A percentile compares a stretch with the other conserved stretches of the same genome.
These are phyloP conservation scores for Nyctibius grandis DNA, from an alignment of 2,797 vertebrate genomes.

Conservation along the genomic window DNA sequence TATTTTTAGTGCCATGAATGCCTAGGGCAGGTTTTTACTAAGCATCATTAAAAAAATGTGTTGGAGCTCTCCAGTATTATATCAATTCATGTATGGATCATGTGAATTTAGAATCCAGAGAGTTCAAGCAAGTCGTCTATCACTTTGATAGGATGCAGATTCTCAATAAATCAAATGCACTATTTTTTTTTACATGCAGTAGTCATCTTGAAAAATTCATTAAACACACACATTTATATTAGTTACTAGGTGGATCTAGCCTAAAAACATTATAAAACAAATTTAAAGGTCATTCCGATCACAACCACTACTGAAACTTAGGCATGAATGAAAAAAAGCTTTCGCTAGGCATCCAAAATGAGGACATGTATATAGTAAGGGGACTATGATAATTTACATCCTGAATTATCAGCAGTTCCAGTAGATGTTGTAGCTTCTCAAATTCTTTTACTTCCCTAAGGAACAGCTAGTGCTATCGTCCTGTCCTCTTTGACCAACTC, in stretches of 20 bases:
- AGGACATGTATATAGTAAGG: background rate
- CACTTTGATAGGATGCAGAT: background rate
- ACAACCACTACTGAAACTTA: background rate
- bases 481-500: background rate
- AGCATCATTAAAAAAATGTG: background rate
- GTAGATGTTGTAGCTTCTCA: background rate
- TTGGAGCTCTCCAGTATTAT: background rate
- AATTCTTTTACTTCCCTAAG: background rate
- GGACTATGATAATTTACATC: background rate
- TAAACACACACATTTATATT: background rate
- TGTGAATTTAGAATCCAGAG: background rate
- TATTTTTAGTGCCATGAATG: background rate
- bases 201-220: background rate
- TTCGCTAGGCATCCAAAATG: background rate
- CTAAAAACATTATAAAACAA: background rate
- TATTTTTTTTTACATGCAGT: background rate
- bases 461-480: background rate
- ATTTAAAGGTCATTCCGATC: background rate
- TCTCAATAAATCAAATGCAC: background rate
- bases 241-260: background rate
- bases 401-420: background rate
- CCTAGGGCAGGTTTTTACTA: background rate
- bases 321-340: background rate
- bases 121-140: background rate
- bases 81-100: background rate